Conservation (phyloP, 2,888 invertebrate species). For the Mongoloraphidia duomilia region DNA sequence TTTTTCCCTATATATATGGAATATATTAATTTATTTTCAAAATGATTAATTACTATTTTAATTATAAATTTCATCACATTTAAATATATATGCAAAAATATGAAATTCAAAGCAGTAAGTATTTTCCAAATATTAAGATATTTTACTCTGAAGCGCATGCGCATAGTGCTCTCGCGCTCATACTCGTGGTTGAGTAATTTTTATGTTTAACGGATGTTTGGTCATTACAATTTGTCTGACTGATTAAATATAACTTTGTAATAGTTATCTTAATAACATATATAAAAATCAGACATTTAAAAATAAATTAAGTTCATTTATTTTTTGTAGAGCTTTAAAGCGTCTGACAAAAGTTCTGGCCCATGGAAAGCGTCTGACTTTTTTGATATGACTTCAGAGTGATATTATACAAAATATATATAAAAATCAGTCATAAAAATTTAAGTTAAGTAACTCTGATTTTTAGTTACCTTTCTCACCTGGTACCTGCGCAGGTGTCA, state of each 20-base stretch:
- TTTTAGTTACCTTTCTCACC: too few species aligned
- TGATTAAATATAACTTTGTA: conserved; percentile 1
- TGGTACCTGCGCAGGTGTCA: too few species aligned
- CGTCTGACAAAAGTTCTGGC: conserved; percentile 2
- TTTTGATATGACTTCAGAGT: conserved; percentile 3
- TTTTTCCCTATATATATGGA: background rate
- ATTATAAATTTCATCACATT: background rate
- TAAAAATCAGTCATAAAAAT: too few species aligned
- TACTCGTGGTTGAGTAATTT: background rate
- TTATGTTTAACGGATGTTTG: background rate
- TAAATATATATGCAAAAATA: background rate
- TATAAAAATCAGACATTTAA: conserved; percentile 3
- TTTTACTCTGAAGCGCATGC: background rate
- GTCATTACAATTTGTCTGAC: conserved; percentile 4
- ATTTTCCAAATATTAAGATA: background rate
- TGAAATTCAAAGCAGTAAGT: background rate
- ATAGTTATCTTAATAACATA: conserved; percentile 2
- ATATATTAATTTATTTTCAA: background rate
- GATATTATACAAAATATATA: too few species aligned
- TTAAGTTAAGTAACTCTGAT: too few species aligned
- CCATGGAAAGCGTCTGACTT: conserved; percentile 1
- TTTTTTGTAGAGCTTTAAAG: conserved; percentile 4
- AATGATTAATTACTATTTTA: background rate
- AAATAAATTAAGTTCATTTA: too few species aligned
- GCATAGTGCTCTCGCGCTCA: background rate